Conservation (phyloP, 2,888 invertebrate genomes). For the Lepidocyrtinus sp. region DNA sequence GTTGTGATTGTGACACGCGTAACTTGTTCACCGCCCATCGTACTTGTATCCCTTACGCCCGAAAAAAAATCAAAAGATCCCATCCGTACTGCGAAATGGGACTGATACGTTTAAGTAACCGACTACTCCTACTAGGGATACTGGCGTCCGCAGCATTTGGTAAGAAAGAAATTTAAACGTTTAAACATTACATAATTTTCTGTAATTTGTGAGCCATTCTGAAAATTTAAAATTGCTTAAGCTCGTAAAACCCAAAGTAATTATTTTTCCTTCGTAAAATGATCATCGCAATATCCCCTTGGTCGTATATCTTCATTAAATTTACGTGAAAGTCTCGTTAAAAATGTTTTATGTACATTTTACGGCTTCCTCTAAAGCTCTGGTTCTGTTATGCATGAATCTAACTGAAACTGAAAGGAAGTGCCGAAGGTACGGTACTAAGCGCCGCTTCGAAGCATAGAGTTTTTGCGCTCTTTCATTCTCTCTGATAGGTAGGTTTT, state of each 20-base stretch:
- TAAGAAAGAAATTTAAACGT: conserved; percentile 26
- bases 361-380: too few relatives aligned
- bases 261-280: too few relatives aligned
- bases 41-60: background rate
- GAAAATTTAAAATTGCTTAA: too few relatives aligned
- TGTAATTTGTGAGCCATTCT: too few relatives aligned
- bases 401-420: background rate
- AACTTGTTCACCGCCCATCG: background rate
- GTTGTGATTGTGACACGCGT: conserved; percentile 33
- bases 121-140: conserved; percentile 46
- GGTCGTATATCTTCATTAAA: background rate
- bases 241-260: too few relatives aligned
- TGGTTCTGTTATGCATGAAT: background rate
- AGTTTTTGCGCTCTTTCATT: background rate
- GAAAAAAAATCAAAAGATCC: conserved; percentile 10
- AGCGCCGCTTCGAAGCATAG: background rate
- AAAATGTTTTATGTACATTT: too few relatives aligned
- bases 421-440: too few relatives aligned
- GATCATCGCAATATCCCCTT: background rate
- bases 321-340: background rate
- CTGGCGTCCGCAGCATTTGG: conserved; percentile 40
- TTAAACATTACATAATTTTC: too few relatives aligned
- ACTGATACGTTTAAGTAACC: conserved; percentile 31
- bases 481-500: background rate
- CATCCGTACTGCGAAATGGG: conserved; percentile 31